Evolutionary conservation across 2,113 vertebrate genomes (phyloP).

Genomic region (Sinocyclocheilus grahami): DNA sequence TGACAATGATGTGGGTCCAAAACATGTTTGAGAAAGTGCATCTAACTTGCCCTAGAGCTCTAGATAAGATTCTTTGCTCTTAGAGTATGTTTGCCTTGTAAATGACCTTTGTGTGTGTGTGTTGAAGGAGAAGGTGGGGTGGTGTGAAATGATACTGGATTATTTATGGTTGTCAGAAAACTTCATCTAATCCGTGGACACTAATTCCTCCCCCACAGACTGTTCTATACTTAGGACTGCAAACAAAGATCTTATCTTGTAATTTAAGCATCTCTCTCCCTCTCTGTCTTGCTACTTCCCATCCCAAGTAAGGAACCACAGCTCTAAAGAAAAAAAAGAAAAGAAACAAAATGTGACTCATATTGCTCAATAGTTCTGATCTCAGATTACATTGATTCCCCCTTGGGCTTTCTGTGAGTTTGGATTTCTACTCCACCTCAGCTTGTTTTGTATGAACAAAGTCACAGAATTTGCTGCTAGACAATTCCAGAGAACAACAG

Average conservation of each 20-base stretch:
- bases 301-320: not conserved
- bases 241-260: not conserved
- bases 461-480: not conserved
- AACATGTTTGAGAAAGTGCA: conserved; percentile 1
- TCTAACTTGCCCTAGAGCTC: conserved; percentile 5
- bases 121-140: not conserved
- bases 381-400: conserved; percentile 5
- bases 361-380: conserved; percentile 5
- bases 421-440: not conserved
- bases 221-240: not conserved
- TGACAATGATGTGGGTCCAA: not conserved
- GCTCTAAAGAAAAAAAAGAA: not conserved
- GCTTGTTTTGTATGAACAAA: not conserved
- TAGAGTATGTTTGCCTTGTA: conserved; percentile 14
- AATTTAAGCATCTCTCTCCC: not conserved
- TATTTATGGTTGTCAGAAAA: conserved; percentile 20
- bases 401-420: not conserved
- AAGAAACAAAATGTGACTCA: not conserved
- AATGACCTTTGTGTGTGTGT: conserved; percentile 15
- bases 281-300: too few species aligned
- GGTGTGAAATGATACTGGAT: conserved; percentile 10
- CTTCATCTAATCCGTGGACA: not conserved
- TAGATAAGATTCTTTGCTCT: conserved; percentile 26
- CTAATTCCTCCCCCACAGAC: not conserved
- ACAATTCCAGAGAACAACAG: not conserved